Percentiles rank a stretch among this genome's conserved stretches.
Evolutionary conservation across 2,797 vertebrate genomes (phyloP).

Genomic region (Nannoperca obscura): DNA sequence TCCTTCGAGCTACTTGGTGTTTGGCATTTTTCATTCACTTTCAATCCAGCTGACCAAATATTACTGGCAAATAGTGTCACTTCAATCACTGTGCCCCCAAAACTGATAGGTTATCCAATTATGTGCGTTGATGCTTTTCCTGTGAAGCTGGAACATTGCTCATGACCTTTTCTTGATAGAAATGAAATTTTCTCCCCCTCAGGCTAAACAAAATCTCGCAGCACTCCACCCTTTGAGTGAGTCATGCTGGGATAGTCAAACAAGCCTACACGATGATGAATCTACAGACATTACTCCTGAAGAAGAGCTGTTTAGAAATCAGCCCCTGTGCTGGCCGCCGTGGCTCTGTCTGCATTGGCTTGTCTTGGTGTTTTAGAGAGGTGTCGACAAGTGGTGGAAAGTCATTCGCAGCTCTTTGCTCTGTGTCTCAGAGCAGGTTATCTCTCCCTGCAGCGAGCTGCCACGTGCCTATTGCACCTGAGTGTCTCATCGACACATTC

Average conservation of each 20-base stretch:
- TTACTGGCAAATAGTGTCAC: conserved; percentile 72
- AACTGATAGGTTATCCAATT: conserved; percentile 80
- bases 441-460: conserved; percentile 89
- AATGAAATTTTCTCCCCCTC: conserved; percentile 81
- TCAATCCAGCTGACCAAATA: conserved; percentile 74
- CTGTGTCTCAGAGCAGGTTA: conserved; percentile 82
- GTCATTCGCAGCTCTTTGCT: conserved; percentile 42
- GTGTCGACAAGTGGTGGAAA: conserved; percentile 40
- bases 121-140: conserved; percentile 78
- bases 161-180: conserved; percentile 81
- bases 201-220: conserved; percentile 81
- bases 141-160: conserved; percentile 77
- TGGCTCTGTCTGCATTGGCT: conserved; percentile 41
- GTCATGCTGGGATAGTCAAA: conserved; percentile 77
- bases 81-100: conserved; percentile 74
- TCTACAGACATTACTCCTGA: conserved; percentile 66
- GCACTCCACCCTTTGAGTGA: conserved; percentile 83
- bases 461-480: conserved; percentile 98
- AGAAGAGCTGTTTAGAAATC: conserved; percentile 77
- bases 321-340: conserved; percentile 12
- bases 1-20: conserved; percentile 16
- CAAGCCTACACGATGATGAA: conserved; percentile 64
- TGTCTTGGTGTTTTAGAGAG: conserved; percentile 44
- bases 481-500: conserved; percentile 96
- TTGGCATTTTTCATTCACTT: conserved; percentile 64